Base-by-base conservation (phyloP, 2,888 invertebrate genomes). In the Ichneumoninae sp. region DNA sequence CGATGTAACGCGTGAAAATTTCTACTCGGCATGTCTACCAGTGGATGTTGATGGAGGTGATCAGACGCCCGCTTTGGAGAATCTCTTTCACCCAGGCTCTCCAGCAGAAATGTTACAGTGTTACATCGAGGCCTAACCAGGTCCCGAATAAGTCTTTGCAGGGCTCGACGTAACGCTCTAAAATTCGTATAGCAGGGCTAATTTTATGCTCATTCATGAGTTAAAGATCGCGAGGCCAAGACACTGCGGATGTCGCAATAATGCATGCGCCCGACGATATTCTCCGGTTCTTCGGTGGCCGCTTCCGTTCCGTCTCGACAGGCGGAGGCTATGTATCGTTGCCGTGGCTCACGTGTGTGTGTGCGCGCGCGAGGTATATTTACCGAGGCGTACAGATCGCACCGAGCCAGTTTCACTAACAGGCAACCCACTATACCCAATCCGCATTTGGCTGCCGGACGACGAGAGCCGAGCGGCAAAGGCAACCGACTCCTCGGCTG, bases 211-310 rank as follows among this genome's bases (percentile, higher is more conserved):
- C 26, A 1, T 26, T 13, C 22, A 22, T 16, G 13, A 13, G 44
- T 47, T 47, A 8, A 57, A 57, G 26, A 26, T 26, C 26, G 10
- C 19, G 54, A 8, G 8, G 36, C 13, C 60, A 26, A 22, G 26
- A 26, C 13, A 26, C 22, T 60, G 30, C 44, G 3, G 44, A 7
- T 19, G 5, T 47, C 3, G 40, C 30, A 30, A 63, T 74, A 63
- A 74, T 44, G 30, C 63, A 74, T 47, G 69, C 54, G 68, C 52
- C 78, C 81, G 83, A 85, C 69, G 65, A 83, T 76, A 85, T 85
- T 83, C 80, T 70, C 60, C 22, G 40, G 77, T 50, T 78, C 77
- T 74, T 52, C 40, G 54, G 13, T 65, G 47, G 13, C 65, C 47
- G 80, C 6, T 60, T 10, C 60, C 8, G 40, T 19, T 60, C 26